Evolutionary conservation across 2,797 vertebrate genomes (phyloP).

Genomic region (Argyrosomus regius): DNA sequence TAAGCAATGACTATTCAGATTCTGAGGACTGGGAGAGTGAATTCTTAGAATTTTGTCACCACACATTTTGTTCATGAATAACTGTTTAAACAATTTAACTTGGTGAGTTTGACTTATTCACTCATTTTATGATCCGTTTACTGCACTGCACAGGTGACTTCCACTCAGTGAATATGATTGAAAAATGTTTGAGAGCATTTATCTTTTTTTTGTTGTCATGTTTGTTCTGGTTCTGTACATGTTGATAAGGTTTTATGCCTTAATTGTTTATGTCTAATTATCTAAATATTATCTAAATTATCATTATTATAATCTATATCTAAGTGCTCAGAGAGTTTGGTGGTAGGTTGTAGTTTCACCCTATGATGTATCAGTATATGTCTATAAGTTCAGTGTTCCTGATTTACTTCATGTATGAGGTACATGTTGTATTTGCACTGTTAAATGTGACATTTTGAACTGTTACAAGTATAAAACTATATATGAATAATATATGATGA

Average conservation of each 20-base stretch:
- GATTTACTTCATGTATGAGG: background rate
- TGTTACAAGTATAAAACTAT: background rate
- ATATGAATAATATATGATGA: no score
- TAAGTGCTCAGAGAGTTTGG: no score
- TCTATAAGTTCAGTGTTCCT: background rate
- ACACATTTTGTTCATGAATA: background rate
- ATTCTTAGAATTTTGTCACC: background rate
- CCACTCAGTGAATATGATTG: background rate
- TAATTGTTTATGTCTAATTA: background rate
- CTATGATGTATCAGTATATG: background rate
- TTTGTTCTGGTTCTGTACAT: background rate
- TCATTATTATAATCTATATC: no score
- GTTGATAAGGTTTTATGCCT: background rate
- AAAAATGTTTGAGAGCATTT: background rate
- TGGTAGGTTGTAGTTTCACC: background rate
- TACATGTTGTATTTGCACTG: background rate
- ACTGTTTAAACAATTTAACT: background rate
- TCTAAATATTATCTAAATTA: no score
- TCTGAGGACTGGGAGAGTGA: constrained; percentile 30
- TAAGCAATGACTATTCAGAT: constrained; percentile 71
- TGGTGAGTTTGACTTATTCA: background rate
- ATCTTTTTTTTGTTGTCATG: background rate
- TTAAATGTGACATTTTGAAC: background rate
- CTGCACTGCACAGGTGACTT: background rate
- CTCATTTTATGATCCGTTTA: background rate